Evolutionary conservation across 2,113 vertebrate genomes (phyloP), one percentile per base, ranked within the genome.

Genomic region (Aegypius monachus): DNA sequence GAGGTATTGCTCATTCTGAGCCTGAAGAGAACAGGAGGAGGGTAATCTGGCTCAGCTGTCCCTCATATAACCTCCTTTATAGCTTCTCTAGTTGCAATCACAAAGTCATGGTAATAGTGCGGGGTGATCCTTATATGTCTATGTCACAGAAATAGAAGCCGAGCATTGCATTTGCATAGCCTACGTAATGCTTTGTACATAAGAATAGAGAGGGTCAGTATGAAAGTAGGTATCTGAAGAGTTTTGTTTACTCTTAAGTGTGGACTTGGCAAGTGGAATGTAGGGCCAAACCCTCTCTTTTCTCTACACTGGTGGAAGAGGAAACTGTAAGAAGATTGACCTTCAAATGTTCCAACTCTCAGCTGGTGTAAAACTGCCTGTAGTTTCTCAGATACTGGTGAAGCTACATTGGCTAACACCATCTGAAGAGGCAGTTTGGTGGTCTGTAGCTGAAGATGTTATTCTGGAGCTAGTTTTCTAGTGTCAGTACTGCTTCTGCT

Each of bases 91-190:
- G 21, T 5, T 29, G 50, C 65, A 21, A 2, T 27, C 40, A 2
- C 18, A 2, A 3, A 70, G 45, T 31, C 9, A 3, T 14, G 29
- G 21, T 18, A 32, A 31, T 59, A 48, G 6, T 1, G 23, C 2
- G 6, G 31, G 29, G 56, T 71, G 55, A 26, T 21, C 27, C 66
- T 61, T 4, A 0, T 2, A 1, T 4, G 29, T 45, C 40, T 38
- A 4, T 11, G 20, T 34, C 31, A 3, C 42, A 42, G 66, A 13
- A 36, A 0, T 2, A 16, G 67, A 31, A 67, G 38, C 58, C 29
- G 20, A 53, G 42, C 5, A 0, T 2, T 48, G 58, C 20, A 5
- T n/a, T 65, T 82, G 6, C 6, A 0, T 2, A 9, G 47, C 21
- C 65, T 48, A 6, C 1, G 31, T 47, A 22, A 31, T 6, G 14